These are phyloP conservation scores for Serilophus lunatus DNA, from an alignment of 2,113 vertebrate species.

Conservation along the genomic window DNA sequence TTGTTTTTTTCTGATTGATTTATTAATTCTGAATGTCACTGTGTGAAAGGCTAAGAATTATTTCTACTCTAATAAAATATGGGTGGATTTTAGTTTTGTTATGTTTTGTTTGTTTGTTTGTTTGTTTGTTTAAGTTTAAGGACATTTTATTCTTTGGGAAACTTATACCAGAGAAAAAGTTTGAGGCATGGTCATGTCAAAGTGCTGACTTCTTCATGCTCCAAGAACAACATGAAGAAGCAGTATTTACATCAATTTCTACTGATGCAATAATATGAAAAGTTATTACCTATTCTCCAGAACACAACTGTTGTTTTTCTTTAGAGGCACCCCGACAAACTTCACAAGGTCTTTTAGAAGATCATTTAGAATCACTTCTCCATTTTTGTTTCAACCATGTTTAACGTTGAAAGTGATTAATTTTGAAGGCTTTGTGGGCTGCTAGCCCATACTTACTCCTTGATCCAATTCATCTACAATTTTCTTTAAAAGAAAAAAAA, in stretches of 20 bases:
- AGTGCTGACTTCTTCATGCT: neutral
- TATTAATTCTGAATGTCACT: neutral
- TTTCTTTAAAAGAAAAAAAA: neutral
- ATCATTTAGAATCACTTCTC: neutral
- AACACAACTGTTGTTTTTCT: neutral
- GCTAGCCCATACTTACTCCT: neutral
- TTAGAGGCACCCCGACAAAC: neutral
- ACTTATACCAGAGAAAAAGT: neutral
- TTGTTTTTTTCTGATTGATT: neutral
- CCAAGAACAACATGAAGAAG: neutral
- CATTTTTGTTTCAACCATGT: neutral
- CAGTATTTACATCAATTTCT: neutral
- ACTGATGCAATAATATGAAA: neutral
- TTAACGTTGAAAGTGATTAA: neutral
- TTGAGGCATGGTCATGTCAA: neutral
- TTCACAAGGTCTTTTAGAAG: neutral
- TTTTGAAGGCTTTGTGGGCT: neutral
- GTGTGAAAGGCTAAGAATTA: neutral
- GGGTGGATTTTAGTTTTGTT: rapidly evolving
- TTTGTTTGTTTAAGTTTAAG: neutral
- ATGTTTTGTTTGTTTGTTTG: neutral
- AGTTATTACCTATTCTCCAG: neutral
- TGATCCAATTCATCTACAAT: neutral
- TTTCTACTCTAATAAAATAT: neutral
- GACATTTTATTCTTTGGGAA: neutral